A percentile compares a stretch with the other conserved stretches of the same genome.
phyloP scores from a whole-genome alignment of 2,797 vertebrate genomes.

The Poeciliopsis turneri region DNA sequence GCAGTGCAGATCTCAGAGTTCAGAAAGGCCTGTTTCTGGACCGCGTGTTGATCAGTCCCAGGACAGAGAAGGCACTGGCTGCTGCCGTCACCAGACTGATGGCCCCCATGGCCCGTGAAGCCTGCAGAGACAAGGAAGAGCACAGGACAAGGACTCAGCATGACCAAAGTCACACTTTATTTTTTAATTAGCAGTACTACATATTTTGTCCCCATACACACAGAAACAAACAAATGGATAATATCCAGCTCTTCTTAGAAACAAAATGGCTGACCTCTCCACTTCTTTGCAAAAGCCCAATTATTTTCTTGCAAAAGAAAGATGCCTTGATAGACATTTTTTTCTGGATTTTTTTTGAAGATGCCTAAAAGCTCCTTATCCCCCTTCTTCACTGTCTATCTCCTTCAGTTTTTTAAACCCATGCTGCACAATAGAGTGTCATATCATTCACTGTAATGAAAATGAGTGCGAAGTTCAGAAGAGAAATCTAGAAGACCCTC shows the following conservation, averaged over 20 bases:
- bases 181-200: constrained; percentile 8
- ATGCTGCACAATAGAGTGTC: background rate
- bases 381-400: background rate
- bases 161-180: background rate
- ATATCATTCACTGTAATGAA: background rate
- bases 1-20: constrained; percentile 47
- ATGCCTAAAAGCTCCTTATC: background rate
- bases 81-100: constrained; percentile 84
- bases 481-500: background rate
- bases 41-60: constrained; percentile 83
- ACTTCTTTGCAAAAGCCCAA: background rate
- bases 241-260: too few relatives aligned
- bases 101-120: constrained; percentile 82
- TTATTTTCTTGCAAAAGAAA: background rate
- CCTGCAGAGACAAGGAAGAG: constrained; percentile 67
- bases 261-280: too few relatives aligned
- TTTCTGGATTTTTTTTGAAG: background rate
- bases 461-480: background rate
- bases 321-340: background rate
- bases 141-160: constrained; percentile 22
- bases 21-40: constrained; percentile 84
- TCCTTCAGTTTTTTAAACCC: background rate
- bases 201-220: background rate
- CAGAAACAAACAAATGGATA: too few relatives aligned
- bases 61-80: constrained; percentile 84